Conservation (phyloP, 2,113 vertebrate genomes). For the Galeopterus variegatus region DNA sequence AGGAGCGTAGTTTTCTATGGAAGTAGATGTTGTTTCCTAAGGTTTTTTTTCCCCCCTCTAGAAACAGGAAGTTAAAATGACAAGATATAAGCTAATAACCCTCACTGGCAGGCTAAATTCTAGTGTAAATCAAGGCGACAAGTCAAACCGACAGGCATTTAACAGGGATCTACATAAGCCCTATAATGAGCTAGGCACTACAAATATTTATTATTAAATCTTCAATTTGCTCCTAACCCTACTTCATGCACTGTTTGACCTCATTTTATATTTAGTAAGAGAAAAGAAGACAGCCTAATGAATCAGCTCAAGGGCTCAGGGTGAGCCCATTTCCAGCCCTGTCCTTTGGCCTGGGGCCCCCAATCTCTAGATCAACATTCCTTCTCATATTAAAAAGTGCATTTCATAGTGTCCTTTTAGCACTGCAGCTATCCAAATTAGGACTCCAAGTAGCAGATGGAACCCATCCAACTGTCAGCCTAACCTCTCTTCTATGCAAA, state of each 20-base stretch:
- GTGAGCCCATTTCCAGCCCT: not conserved
- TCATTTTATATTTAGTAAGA: slow-evolving; percentile 74
- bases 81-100: slow-evolving; percentile 25
- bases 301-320: not conserved
- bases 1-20: not conserved
- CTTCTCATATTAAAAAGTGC: slow-evolving; percentile 55
- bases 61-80: slow-evolving; percentile 36
- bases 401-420: slow-evolving; percentile 48
- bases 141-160: slow-evolving; percentile 60
- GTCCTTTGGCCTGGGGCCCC: not conserved
- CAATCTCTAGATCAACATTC: not conserved
- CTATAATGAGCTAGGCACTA: not conserved
- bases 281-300: not conserved
- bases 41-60: not conserved
- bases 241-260: slow-evolving; percentile 16
- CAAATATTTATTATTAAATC: slow-evolving; percentile 65
- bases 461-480: slow-evolving; percentile 75
- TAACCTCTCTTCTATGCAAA: slow-evolving; percentile 75
- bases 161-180: slow-evolving; percentile 43
- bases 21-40: slow-evolving; percentile 4
- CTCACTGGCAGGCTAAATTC: slow-evolving; percentile 54
- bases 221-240: slow-evolving; percentile 52
- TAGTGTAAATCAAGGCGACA: slow-evolving; percentile 58
- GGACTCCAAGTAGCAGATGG: slow-evolving; percentile 72
- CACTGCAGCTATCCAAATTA: slow-evolving; percentile 46